These are phyloP conservation scores for Bradypodion ventrale DNA, from an alignment of 2,797 vertebrate species.

Conservation along the genomic window DNA sequence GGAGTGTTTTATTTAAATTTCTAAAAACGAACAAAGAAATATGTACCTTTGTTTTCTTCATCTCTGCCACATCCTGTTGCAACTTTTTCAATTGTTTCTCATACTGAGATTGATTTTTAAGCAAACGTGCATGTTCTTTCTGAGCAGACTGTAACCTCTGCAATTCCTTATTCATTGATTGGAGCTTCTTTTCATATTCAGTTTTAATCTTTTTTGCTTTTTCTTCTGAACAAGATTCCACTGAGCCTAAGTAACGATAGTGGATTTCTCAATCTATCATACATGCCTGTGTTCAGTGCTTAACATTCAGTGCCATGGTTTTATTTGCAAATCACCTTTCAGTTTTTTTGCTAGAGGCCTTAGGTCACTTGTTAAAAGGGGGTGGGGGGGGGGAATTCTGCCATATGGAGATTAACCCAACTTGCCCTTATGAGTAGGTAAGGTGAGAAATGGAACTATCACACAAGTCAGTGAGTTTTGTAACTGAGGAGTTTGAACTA, in stretches of 20 bases:
- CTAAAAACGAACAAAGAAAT: background rate
- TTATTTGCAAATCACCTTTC: background rate
- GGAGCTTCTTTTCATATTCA: constrained; percentile 94
- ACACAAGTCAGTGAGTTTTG: background rate
- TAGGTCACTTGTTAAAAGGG: no score
- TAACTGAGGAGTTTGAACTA: background rate
- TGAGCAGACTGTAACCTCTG: constrained; percentile 94
- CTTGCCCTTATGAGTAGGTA: background rate
- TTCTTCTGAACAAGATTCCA: constrained; percentile 93
- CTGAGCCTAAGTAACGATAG: constrained; percentile 81
- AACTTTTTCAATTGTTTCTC: constrained; percentile 96
- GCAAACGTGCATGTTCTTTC: constrained; percentile 92
- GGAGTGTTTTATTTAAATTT: constrained; percentile 2
- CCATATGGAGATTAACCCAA: background rate
- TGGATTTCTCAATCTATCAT: background rate
- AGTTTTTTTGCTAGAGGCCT: background rate
- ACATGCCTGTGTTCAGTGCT: background rate
- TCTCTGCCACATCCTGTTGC: constrained; percentile 94
- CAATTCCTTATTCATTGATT: constrained; percentile 95
- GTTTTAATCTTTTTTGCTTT: constrained; percentile 93
- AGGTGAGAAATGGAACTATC: background rate
- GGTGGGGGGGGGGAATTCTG: background rate
- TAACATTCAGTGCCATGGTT: background rate
- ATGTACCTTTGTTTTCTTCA: constrained; percentile 98
- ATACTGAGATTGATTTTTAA: constrained; percentile 96